These are phyloP conservation scores for Drosophila yooni DNA, from an alignment of 2,888 invertebrate species.

Conservation along the genomic window DNA sequence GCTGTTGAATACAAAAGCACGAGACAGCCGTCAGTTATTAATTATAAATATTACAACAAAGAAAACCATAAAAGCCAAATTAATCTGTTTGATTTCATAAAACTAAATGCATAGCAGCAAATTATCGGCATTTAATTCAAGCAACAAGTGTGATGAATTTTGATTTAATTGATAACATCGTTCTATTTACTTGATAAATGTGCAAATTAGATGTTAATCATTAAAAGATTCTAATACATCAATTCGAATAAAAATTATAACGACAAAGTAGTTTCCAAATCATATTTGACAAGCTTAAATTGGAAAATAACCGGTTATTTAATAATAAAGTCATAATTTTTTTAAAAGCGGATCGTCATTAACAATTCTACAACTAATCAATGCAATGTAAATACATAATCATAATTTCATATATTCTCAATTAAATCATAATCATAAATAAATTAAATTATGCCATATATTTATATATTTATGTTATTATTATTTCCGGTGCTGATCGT, in stretches of 20 bases:
- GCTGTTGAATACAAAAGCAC: conserved; percentile 35
- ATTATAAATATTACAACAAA: conserved; percentile 63
- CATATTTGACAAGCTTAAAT: background rate
- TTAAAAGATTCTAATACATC: background rate
- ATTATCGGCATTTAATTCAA: conserved; percentile 64
- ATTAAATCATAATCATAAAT: background rate
- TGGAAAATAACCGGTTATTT: background rate
- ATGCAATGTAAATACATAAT: background rate
- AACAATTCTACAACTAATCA: background rate
- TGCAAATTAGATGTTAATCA: conserved; percentile 15
- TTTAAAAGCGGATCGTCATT: background rate
- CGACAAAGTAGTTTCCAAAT: conserved; percentile 3
- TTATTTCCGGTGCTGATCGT: conserved; percentile 17
- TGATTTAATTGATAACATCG: conserved; percentile 41
- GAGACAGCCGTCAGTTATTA: conserved; percentile 48
- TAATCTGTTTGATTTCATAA: conserved; percentile 64
- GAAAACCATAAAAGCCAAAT: conserved; percentile 61
- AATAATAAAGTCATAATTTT: background rate
- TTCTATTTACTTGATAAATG: conserved; percentile 16
- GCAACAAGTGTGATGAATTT: conserved; percentile 16
- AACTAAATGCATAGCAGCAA: conserved; percentile 31
- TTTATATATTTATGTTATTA: conserved; percentile 10
- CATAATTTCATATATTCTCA: background rate
- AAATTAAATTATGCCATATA: background rate
- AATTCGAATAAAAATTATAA: background rate